phyloP scores from a whole-genome alignment of 2,888 invertebrate species.

The Acronicta alni region DNA sequence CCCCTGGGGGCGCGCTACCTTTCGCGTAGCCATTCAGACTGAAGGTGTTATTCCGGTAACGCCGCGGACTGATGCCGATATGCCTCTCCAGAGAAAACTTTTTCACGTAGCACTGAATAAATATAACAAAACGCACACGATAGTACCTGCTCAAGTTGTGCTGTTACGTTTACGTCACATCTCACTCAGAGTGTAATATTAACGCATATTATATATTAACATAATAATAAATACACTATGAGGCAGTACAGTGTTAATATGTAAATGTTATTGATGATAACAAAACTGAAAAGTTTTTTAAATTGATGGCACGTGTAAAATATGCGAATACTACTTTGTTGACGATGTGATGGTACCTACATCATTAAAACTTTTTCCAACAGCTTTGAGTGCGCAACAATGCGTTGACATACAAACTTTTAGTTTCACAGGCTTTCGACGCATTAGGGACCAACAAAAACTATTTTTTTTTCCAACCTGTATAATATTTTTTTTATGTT shows the following conservation, averaged over 20 bases:
- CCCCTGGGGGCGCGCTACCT: conserved; percentile 90
- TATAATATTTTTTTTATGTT: no score
- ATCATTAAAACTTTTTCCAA: conserved; percentile 58
- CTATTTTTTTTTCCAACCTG: no score
- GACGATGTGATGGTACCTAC: conserved; percentile 22
- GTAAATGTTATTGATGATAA: conserved; percentile 13
- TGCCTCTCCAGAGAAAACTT: conserved; percentile 80
- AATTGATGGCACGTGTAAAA: conserved; percentile 57
- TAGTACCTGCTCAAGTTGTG: conserved; percentile 45
- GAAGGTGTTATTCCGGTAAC: conserved; percentile 88
- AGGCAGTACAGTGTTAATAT: conserved; percentile 16
- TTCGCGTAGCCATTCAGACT: conserved; percentile 87
- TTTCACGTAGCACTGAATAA: conserved; percentile 75
- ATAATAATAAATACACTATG: not conserved
- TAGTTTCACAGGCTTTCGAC: conserved; percentile 23
- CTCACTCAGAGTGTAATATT: conserved; percentile 28
- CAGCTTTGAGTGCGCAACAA: conserved; percentile 32
- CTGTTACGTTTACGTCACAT: conserved; percentile 41
- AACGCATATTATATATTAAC: not conserved
- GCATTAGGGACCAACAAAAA: no score
- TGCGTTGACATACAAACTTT: conserved; percentile 36
- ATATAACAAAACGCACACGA: conserved; percentile 68
- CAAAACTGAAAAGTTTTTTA: conserved; percentile 37
- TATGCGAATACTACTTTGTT: conserved; percentile 44
- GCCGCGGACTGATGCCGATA: conserved; percentile 84